phyloP scores from a whole-genome alignment of 1,140 invertebrate genomes.

The Neodiprion pinetum region DNA sequence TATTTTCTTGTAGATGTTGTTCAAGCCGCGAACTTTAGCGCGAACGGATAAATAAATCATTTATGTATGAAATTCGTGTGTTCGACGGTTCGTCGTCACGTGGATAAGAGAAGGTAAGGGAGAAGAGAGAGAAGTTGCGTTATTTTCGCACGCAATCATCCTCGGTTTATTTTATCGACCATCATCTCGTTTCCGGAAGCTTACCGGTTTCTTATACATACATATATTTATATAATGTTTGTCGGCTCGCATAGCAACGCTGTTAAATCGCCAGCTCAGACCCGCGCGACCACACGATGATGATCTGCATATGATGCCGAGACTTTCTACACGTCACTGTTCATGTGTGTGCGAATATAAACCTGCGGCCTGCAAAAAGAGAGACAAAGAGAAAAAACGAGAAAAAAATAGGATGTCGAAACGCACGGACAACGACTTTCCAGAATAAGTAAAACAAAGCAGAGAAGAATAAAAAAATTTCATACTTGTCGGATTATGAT shows the following conservation, averaged over 20 bases:
- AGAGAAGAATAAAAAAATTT: not conserved
- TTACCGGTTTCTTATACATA: not conserved
- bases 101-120: too few species aligned
- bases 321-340: conserved; percentile 1
- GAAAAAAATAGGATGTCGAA: not conserved
- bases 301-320: not conserved
- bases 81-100: too few species aligned
- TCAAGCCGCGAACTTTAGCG: too few species aligned
- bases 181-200: not conserved
- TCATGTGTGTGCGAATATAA: not conserved
- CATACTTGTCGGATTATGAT: not conserved
- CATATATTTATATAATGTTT: not conserved
- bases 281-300: not conserved
- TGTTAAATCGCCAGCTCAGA: not conserved
- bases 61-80: too few species aligned
- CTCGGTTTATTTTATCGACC: too few species aligned
- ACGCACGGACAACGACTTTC: not conserved
- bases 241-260: conserved; percentile 3
- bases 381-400: not conserved
- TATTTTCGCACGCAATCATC: too few species aligned
- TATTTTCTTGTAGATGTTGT: too few species aligned
- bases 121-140: too few species aligned
- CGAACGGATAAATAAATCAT: too few species aligned
- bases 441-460: too few species aligned
- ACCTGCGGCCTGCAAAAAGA: not conserved